Conservation (phyloP, 2,797 vertebrate species). For the Eulemur mongoz region DNA sequence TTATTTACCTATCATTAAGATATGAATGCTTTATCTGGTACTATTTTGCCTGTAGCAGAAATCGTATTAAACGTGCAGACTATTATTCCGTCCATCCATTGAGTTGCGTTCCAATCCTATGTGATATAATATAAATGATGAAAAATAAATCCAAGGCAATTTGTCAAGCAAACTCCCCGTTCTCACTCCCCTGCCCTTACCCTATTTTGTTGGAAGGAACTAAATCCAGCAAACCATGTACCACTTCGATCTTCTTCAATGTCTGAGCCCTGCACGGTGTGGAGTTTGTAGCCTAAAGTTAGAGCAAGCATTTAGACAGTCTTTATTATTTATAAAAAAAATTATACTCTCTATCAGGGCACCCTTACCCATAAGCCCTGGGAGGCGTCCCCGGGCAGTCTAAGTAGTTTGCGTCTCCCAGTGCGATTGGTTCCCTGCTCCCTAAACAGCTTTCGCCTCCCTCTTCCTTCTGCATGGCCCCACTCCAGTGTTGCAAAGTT, state of each 20-base stretch:
- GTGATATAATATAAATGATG: conserved; percentile 79
- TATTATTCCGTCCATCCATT: conserved; percentile 77
- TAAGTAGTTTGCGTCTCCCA: rapidly evolving
- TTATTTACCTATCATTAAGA: conserved; percentile 86
- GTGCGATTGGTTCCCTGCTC: rapidly evolving
- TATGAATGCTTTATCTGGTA: conserved; percentile 81
- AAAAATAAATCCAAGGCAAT: conserved; percentile 80
- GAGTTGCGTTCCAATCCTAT: conserved; percentile 73
- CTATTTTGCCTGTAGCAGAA: conserved; percentile 82
- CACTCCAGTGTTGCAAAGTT: rapidly evolving
- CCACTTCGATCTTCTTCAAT: conserved; percentile 31
- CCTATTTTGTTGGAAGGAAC: conserved; percentile 62
- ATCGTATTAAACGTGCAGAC: conserved; percentile 79
- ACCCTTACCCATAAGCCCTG: background rate
- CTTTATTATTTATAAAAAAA: background rate
- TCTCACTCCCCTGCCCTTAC: background rate
- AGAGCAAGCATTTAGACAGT: conserved; percentile 46
- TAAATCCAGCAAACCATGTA: conserved; percentile 56
- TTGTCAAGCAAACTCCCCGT: conserved; percentile 63
- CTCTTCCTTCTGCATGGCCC: background rate
- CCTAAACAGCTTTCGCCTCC: rapidly evolving
- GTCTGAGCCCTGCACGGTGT: background rate
- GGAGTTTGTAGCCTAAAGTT: conserved; percentile 58
- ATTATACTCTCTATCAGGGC: background rate
- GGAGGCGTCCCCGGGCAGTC: rapidly evolving